These are phyloP conservation scores for Pimephales promelas DNA, from an alignment of 2,113 vertebrate species.

Conservation along the genomic window DNA sequence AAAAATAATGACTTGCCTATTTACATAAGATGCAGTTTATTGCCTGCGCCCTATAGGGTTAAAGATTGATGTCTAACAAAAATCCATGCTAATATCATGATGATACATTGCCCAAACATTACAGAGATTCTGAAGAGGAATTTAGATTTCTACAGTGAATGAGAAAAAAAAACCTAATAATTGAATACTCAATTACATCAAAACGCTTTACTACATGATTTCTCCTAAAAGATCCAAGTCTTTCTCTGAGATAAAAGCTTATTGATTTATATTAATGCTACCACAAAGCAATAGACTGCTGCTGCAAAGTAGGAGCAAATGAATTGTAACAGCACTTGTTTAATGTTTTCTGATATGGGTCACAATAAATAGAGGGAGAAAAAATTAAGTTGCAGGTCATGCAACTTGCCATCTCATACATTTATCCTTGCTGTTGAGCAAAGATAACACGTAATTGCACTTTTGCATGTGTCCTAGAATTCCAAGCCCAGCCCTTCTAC, in stretches of 20 bases:
- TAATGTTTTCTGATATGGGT: not conserved
- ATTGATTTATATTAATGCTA: conserved; percentile 8
- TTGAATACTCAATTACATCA: not conserved
- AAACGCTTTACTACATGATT: not conserved
- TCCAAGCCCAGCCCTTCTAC: not conserved
- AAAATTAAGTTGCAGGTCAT: not conserved
- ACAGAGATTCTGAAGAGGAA: not conserved
- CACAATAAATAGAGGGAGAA: conserved; percentile 13
- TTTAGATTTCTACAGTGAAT: not conserved
- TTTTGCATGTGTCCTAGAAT: not conserved
- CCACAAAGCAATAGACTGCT: not conserved
- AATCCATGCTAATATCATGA: not conserved
- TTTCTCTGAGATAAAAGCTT: conserved; percentile 2
- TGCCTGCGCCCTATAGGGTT: not conserved
- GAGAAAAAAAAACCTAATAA: too few species aligned
- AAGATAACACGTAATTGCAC: not conserved
- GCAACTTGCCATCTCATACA: not conserved
- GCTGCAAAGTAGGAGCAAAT: not conserved
- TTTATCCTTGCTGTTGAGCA: not conserved
- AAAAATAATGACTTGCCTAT: not conserved
- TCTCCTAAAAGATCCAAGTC: too few species aligned
- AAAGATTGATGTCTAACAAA: not conserved
- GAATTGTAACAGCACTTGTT: not conserved
- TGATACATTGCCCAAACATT: not conserved
- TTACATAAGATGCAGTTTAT: not conserved